A percentile compares a stretch with the other conserved stretches of the same genome.
phyloP scores from a whole-genome alignment of 2,888 invertebrate genomes.

The Chrysolina haemoptera region DNA sequence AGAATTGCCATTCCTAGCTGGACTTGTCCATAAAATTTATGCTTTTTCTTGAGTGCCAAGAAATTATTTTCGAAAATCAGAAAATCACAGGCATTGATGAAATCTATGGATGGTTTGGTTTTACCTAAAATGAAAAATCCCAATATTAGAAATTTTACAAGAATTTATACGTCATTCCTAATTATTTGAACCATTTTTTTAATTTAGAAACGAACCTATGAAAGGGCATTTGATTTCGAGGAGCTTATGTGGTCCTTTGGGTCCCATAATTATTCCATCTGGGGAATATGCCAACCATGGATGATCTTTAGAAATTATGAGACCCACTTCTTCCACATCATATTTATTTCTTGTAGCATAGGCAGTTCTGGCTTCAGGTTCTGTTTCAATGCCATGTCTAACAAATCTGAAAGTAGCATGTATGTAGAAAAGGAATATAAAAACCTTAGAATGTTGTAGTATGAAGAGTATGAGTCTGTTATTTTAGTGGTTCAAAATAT shows the following conservation, averaged over 20 bases:
- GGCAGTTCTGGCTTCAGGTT: background rate
- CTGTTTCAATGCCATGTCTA: background rate
- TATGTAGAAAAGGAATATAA: background rate
- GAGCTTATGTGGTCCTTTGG: background rate
- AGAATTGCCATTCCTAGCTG: background rate
- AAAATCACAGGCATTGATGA: background rate
- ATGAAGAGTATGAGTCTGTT: background rate
- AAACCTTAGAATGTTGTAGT: background rate
- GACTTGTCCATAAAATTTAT: background rate
- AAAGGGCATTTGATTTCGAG: background rate
- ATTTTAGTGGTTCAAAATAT: background rate
- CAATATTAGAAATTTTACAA: background rate
- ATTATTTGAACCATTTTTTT: too few relatives aligned
- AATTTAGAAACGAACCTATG: background rate
- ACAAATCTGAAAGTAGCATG: background rate
- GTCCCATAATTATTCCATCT: background rate
- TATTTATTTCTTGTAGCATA: background rate
- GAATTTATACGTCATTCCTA: background rate
- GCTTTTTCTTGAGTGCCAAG: background rate
- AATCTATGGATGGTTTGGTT: background rate
- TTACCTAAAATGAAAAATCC: background rate
- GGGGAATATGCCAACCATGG: constrained; percentile 1
- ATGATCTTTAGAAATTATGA: background rate
- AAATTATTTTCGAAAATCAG: background rate
- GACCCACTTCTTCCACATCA: background rate